Base-by-base conservation (phyloP, 30 jellyfish, hydroid and myxozoan genomes). In the Turritopsis dohrnii region DNA sequence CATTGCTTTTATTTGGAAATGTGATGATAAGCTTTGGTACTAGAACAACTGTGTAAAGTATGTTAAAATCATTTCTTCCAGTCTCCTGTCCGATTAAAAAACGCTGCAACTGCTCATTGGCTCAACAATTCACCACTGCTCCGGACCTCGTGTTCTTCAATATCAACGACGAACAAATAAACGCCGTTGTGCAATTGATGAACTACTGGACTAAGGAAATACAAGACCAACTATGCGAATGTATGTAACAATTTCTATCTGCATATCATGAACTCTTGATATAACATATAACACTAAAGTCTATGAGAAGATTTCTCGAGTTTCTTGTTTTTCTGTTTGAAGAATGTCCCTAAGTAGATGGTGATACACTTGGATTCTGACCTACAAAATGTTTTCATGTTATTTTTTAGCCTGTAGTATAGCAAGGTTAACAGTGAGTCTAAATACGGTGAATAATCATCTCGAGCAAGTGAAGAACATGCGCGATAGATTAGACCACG, bases 371-470 rank as follows among this genome's bases (percentile, higher is more conserved):
- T n/a, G n/a, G n/a, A n/a, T n/a, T n/a, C n/a, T n/a, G n/a, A n/a
- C n/a, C n/a, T n/a, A n/a, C n/a, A n/a, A n/a, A n/a, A n/a, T n/a
- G n/a, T n/a, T n/a, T n/a, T n/a, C n/a, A n/a, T n/a, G n/a, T n/a
- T n/a, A n/a, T n/a, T n/a, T n/a, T 69, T 69, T 69, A 69, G 77
- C 77, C 9, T 69, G 77, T 27, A 69, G 30, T 19, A 23, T 69
- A n/a, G 16, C 28, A 7, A 69, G 77, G 22, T 27, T 69, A 17
- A 23, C 28, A 19, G 77, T 69, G 23, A 69, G 77, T 27, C 31
- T 69, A 17, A 69, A 69, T 21, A 69, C 77, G 77, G 77, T 69
- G 22, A 69, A 69, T 69, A n/a, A 23, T 1, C 77, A 69, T 69
- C 31, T 69, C 0, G 30, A 16, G 16, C 77, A 69, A 69, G 77